Base-by-base conservation (phyloP, 1,140 invertebrate species). In the Aricia agestis region DNA sequence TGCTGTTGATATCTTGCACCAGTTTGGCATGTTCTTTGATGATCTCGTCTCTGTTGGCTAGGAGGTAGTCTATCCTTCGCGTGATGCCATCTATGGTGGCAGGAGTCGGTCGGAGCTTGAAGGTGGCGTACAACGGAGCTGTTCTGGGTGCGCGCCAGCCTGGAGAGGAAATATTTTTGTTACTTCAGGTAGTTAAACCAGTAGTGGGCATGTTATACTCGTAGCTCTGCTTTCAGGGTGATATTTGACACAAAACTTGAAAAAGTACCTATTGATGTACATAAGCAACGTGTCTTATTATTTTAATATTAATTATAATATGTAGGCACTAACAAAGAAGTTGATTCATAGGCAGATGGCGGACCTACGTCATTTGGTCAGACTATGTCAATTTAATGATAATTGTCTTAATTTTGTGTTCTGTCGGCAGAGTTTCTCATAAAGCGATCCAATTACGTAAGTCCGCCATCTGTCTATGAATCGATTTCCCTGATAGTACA, bases 1-100 rank as follows among this genome's bases (percentile, higher is more conserved):
- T 70, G 17, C 89, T 78, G 66, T 91, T 91, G 66, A 91, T 91
- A 70, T 91, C 89, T 67, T 87, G 87, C 0, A 91, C 89, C 9
- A 91, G 72, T 75, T 89, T 91, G 0, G 89, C 87, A 59, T 91
- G 89, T 32, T 91, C 89, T 32, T 89, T 91, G 13, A 89, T 73
- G 10, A 89, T 82, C n/a, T 89, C 87, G n/a, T 85, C 80, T 1
- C 75, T 72, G 18, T 79, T 80, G 1, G 78, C 78, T 9, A 81
- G 67, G n/a, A 80, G 59, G 5, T 74, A 65, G 67, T 87, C 85
- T 9, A 82, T 67, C 15, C 82, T 76, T 15, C 85, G 79, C 11
- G 77, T 69, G 11, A 76, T 59, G 13, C 57, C 19, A n/a, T 69
- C 67, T 17, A 70, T 59, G 18, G 9, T 69, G 25, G 9, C 66